Percentiles rank a stretch among this genome's conserved stretches.
phyloP scores from a whole-genome alignment of 2,888 invertebrate genomes.

The Alentia gelatinosa region DNA sequence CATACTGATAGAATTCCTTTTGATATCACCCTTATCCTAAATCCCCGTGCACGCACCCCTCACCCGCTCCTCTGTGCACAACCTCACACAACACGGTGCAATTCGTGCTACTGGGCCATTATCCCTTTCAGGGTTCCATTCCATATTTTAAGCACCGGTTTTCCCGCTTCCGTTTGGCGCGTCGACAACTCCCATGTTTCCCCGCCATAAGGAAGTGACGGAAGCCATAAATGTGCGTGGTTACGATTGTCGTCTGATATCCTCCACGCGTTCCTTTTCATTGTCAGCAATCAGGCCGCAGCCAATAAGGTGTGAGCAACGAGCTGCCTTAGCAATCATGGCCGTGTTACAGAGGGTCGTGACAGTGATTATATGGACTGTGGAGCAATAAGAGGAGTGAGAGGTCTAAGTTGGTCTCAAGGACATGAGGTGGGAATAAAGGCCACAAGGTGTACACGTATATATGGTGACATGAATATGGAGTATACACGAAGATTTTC shows the following conservation, averaged over 20 bases:
- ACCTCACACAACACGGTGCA: background rate
- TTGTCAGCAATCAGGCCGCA: background rate
- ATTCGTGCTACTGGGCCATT: background rate
- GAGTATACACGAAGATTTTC: too few species aligned
- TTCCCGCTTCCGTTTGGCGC: background rate
- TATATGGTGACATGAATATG: background rate
- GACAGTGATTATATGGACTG: background rate
- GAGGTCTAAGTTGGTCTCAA: background rate
- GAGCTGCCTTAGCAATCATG: background rate
- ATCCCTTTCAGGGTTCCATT: background rate
- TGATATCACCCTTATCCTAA: too few species aligned
- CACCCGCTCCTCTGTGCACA: background rate
- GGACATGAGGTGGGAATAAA: background rate
- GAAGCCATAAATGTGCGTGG: background rate
- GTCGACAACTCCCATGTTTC: background rate
- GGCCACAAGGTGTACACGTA: background rate
- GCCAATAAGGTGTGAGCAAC: background rate
- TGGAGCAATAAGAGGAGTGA: background rate
- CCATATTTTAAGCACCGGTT: background rate
- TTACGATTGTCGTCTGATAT: background rate
- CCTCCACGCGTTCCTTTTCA: background rate
- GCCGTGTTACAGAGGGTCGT: background rate
- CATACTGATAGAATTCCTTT: too few species aligned
- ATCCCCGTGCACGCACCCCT: too few species aligned
- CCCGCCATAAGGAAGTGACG: constrained; percentile 2